A percentile compares a stretch with the other conserved stretches of the same genome.
Evolutionary conservation across 2,888 invertebrate species (phyloP).

Genomic region (Drosophila aldrichi): DNA sequence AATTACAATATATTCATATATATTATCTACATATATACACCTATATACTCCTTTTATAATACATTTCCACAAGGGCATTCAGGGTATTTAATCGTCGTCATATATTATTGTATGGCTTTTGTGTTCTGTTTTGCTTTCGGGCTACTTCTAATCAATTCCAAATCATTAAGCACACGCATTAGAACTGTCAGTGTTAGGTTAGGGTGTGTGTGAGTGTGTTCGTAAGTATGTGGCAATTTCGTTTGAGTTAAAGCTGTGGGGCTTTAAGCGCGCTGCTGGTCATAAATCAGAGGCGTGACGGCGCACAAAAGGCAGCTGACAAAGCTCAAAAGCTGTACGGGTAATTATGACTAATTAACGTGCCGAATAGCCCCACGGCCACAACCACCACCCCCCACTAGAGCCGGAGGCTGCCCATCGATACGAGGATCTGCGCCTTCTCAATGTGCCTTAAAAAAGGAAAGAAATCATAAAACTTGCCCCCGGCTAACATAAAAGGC

Average conservation of each 20-base stretch:
- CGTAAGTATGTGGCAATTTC: constrained; percentile 40
- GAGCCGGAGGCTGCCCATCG: constrained; percentile 28
- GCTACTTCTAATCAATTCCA: constrained; percentile 73
- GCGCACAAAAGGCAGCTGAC: constrained; percentile 74
- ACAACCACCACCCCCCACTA: not conserved
- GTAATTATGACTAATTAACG: constrained; percentile 78
- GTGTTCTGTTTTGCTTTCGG: constrained; percentile 31
- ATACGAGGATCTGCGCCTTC: constrained; percentile 28
- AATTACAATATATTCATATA: too few species aligned
- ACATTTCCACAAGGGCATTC: not conserved
- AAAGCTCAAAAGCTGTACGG: constrained; percentile 75
- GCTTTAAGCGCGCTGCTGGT: constrained; percentile 63
- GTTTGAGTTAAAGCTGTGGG: constrained; percentile 62
- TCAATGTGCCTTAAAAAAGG: constrained; percentile 66
- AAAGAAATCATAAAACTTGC: constrained; percentile 65
- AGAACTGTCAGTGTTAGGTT: constrained; percentile 63
- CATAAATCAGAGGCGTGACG: constrained; percentile 77
- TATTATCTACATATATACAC: too few species aligned
- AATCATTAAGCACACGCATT: constrained; percentile 79
- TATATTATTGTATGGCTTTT: constrained; percentile 17
- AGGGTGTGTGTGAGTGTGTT: constrained; percentile 7
- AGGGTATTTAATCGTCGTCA: not conserved
- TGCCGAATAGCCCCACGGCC: constrained; percentile 27
- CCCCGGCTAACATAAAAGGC: constrained; percentile 68
- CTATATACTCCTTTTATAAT: too few species aligned